Evolutionary conservation across 2,113 vertebrate genomes (phyloP).

Genomic region (Bujurquina vittata): DNA sequence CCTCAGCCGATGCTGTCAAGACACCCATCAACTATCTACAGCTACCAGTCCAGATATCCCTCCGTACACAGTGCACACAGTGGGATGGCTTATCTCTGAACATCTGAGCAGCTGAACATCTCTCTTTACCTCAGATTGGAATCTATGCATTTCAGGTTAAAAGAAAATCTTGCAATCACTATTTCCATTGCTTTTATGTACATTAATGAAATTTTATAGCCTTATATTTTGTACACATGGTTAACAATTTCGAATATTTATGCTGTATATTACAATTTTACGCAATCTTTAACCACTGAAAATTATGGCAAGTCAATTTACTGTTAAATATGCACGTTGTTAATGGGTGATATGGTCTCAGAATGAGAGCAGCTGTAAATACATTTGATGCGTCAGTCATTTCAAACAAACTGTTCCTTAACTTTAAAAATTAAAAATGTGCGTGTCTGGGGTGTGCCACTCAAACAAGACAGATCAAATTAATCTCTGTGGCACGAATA

Average conservation of each 20-base stretch:
- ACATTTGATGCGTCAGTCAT: not conserved
- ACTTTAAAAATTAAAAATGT: not conserved
- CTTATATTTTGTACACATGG: not conserved
- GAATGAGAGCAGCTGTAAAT: not conserved
- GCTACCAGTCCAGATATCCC: constrained; percentile 71
- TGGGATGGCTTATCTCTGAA: constrained; percentile 70
- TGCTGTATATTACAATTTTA: not conserved
- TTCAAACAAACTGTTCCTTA: not conserved
- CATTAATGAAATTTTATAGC: not conserved
- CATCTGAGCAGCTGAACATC: constrained; percentile 46
- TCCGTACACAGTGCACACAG: constrained; percentile 73
- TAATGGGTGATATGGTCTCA: not conserved
- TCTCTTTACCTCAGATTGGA: not conserved
- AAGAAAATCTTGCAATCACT: not conserved
- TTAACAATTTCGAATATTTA: not conserved
- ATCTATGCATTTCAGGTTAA: constrained; percentile 26
- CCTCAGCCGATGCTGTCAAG: constrained; percentile 62
- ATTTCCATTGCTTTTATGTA: not conserved
- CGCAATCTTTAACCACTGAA: not conserved
- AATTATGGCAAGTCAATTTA: not conserved
- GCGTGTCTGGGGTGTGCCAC: not conserved
- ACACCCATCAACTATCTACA: constrained; percentile 67
- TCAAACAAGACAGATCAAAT: not conserved
- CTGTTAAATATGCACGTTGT: not conserved
- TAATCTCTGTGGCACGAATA: not conserved